phyloP scores from a whole-genome alignment of 2,797 vertebrate genomes.

The Lepilemur ruficaudatus region DNA sequence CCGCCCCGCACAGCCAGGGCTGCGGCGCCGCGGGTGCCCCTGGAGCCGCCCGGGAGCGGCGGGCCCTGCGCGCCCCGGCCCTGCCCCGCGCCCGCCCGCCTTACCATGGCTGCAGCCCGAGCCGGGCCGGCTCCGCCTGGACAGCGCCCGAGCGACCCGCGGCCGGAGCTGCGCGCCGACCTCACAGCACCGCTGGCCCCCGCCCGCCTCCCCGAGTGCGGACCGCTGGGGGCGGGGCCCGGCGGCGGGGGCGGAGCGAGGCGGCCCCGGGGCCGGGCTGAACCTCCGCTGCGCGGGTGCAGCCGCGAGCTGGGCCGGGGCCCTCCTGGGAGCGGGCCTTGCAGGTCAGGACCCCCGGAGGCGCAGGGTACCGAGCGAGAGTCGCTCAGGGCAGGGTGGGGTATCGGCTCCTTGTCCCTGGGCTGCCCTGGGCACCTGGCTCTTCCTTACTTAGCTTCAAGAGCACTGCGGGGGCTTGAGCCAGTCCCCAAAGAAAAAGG shows the following conservation, averaged over 20 bases:
- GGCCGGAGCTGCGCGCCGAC: slow-evolving; percentile 56
- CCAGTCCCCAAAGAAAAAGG: not conserved
- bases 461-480: not conserved
- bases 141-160: slow-evolving; percentile 65
- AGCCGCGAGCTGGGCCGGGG: fast-evolving
- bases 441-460: not conserved
- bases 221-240: slow-evolving; percentile 46
- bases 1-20: not conserved
- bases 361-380: no score
- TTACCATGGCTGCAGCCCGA: slow-evolving; percentile 79
- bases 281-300: not conserved
- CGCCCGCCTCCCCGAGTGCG: not conserved
- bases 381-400: not conserved
- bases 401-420: not conserved
- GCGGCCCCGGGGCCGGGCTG: slow-evolving; percentile 40
- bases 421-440: not conserved
- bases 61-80: not conserved
- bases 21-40: not conserved
- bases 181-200: slow-evolving; percentile 40
- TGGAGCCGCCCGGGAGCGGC: not conserved
- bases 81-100: not conserved
- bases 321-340: not conserved
- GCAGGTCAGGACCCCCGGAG: not conserved
- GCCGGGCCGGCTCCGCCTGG: slow-evolving; percentile 64
- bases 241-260: slow-evolving; percentile 20